A percentile compares a stretch with the other conserved stretches of the same genome.
Evolutionary conservation across 2,888 invertebrate genomes (phyloP).

Genomic region (Liodrosophila aerea): DNA sequence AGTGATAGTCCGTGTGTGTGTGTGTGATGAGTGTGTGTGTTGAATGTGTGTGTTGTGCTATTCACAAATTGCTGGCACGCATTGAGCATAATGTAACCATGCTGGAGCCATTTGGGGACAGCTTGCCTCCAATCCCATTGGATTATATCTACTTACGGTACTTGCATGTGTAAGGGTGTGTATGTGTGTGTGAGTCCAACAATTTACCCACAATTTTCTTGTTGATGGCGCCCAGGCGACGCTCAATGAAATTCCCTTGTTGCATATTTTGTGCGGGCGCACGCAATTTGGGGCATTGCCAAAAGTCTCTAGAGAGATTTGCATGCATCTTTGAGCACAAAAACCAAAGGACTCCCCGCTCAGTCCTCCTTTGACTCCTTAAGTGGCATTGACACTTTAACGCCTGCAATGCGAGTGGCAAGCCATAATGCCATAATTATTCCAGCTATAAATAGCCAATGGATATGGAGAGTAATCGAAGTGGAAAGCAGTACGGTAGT

Average conservation of each 20-base stretch:
- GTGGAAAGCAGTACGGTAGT: too few species aligned
- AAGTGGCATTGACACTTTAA: constrained; percentile 23
- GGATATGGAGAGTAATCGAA: too few species aligned
- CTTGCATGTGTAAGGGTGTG: too few species aligned
- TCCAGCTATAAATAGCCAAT: too few species aligned
- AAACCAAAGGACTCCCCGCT: constrained; percentile 15
- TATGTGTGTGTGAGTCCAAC: too few species aligned
- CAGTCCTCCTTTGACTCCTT: constrained; percentile 12
- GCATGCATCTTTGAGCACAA: constrained; percentile 48
- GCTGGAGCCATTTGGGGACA: not conserved
- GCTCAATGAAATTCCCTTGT: constrained; percentile 49
- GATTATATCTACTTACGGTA: too few species aligned
- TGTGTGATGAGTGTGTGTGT: too few species aligned
- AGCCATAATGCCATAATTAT: too few species aligned
- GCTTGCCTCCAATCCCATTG: too few species aligned
- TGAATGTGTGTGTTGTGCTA: too few species aligned
- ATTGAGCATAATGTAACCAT: constrained; percentile 42
- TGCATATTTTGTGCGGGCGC: constrained; percentile 66
- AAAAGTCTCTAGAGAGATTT: constrained; percentile 55
- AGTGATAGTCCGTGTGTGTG: too few species aligned
- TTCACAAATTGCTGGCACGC: constrained; percentile 73
- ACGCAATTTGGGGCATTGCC: constrained; percentile 67
- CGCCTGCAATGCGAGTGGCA: too few species aligned
- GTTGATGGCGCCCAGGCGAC: not conserved
- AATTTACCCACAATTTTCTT: constrained; percentile 17